A percentile compares a stretch with the other conserved stretches of the same genome.
Evolutionary conservation across 2,113 vertebrate genomes (phyloP).

Genomic region (Chamaetylas fuelleborni): DNA sequence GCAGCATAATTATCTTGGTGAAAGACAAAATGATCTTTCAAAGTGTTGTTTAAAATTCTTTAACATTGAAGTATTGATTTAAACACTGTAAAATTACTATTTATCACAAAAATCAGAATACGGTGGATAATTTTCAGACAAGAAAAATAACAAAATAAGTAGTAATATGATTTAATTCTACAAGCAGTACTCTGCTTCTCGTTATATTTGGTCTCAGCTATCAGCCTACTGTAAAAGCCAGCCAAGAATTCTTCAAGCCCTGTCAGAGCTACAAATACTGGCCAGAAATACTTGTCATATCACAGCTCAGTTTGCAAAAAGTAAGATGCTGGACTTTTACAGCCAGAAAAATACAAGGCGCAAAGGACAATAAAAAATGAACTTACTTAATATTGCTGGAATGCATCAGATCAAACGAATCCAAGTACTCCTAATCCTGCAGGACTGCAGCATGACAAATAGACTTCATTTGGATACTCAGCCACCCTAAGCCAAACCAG

Average conservation of each 20-base stretch:
- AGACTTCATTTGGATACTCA: slow-evolving; percentile 4
- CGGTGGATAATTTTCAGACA: neutral
- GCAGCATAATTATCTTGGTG: neutral
- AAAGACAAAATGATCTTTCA: neutral
- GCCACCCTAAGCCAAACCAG: neutral
- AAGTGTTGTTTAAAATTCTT: neutral
- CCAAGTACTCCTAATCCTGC: neutral
- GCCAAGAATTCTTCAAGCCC: slow-evolving; percentile 45
- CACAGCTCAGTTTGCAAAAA: slow-evolving; percentile 17
- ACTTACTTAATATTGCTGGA: neutral
- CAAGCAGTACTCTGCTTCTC: neutral
- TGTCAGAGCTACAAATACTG: slow-evolving; percentile 26
- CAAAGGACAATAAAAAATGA: slow-evolving; percentile 16
- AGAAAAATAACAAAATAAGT: neutral
- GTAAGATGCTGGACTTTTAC: neutral
- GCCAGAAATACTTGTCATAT: slow-evolving; percentile 28
- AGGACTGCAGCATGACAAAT: slow-evolving; percentile 27
- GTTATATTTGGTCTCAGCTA: slow-evolving; percentile 18
- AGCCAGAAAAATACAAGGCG: slow-evolving; percentile 7
- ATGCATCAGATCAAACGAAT: slow-evolving; percentile 7
- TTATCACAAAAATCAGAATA: neutral
- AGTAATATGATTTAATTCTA: neutral
- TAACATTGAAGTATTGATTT: neutral
- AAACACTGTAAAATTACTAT: neutral
- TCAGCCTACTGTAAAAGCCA: slow-evolving; percentile 8